Percentiles rank a stretch among this genome's conserved stretches.
These are phyloP conservation scores for Nycticorax nycticorax DNA, from an alignment of 2,113 vertebrate genomes.

Conservation along the genomic window DNA sequence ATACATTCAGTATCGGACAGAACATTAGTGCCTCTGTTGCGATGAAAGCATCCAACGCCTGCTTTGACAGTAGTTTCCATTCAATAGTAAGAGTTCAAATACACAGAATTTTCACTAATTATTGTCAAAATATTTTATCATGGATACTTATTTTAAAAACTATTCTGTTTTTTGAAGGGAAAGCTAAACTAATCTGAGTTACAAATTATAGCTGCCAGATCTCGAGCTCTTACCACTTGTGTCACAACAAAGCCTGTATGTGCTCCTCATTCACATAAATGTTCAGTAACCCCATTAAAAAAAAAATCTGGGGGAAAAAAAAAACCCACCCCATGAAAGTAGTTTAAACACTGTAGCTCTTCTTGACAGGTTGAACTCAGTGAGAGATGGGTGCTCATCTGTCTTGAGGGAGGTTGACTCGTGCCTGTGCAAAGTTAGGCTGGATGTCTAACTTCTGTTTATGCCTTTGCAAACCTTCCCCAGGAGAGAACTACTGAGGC, in stretches of 20 bases:
- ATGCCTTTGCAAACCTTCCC: not conserved
- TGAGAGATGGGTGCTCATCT: not conserved
- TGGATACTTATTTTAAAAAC: not conserved
- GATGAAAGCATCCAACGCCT: not conserved
- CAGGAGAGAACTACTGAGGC: not conserved
- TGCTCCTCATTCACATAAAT: not conserved
- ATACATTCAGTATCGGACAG: not conserved
- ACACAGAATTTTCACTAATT: not conserved
- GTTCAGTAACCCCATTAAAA: not conserved
- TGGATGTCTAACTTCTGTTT: not conserved
- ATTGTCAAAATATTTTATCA: not conserved
- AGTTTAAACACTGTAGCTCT: not conserved
- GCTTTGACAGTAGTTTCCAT: not conserved
- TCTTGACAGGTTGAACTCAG: accelerated
- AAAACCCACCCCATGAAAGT: not conserved
- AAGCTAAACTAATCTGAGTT: not conserved
- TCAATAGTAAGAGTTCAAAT: not conserved
- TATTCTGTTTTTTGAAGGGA: not conserved
- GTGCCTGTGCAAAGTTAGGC: not conserved
- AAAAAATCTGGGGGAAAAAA: not conserved
- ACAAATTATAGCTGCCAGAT: not conserved
- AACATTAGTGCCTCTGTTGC: not conserved
- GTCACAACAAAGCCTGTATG: not conserved
- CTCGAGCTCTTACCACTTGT: not conserved
- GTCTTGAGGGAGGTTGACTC: not conserved